These are phyloP conservation scores for Acipenser ruthenus DNA, from an alignment of 2,797 vertebrate genomes.

Conservation along the genomic window DNA sequence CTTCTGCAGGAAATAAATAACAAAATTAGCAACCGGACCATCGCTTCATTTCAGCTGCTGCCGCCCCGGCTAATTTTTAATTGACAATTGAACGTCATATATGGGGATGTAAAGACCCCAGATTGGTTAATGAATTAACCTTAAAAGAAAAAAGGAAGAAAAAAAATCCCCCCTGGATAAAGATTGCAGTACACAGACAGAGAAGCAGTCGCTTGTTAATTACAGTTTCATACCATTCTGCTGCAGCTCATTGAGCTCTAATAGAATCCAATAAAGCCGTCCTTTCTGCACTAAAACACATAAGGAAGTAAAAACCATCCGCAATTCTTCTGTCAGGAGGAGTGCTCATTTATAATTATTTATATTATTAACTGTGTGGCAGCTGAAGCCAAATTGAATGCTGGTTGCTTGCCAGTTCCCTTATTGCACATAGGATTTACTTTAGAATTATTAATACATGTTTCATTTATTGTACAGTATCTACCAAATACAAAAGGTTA, in stretches of 20 bases:
- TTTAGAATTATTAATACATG: conserved; percentile 6
- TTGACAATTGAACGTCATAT: background rate
- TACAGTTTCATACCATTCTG: conserved; percentile 17
- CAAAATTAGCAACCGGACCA: conserved; percentile 10
- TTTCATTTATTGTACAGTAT: conserved; percentile 1
- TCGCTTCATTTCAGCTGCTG: background rate
- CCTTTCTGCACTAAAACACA: background rate
- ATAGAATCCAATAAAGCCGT: background rate
- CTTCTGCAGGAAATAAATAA: conserved; percentile 10
- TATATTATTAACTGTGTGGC: conserved; percentile 3
- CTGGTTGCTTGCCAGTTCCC: background rate
- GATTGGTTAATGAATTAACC: background rate
- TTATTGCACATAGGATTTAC: background rate
- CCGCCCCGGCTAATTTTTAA: background rate
- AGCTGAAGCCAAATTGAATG: conserved; percentile 10
- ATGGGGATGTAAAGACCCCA: background rate
- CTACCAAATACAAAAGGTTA: background rate
- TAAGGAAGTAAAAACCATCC: background rate
- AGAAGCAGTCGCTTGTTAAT: conserved; percentile 23
- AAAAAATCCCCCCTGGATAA: conserved; percentile 2
- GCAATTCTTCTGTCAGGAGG: background rate
- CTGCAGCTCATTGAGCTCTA: conserved; percentile 10
- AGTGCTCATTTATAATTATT: conserved; percentile 7
- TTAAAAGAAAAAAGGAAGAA: background rate
- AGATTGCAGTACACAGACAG: background rate